Evolutionary conservation across 2,113 vertebrate genomes (phyloP).

Genomic region (Percopsis transmontana): DNA sequence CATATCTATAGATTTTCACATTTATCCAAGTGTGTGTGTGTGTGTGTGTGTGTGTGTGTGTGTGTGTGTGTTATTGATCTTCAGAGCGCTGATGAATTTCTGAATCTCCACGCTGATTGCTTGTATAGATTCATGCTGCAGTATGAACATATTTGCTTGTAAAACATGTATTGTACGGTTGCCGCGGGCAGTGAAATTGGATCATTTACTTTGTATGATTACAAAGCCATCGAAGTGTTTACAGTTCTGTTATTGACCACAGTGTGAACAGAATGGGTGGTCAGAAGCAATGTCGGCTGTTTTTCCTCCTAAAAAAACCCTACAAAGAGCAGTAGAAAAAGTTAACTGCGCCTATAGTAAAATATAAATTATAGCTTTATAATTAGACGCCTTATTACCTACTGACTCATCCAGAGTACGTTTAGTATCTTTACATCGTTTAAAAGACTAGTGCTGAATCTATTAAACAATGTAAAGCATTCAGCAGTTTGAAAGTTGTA

Average conservation of each 20-base stretch:
- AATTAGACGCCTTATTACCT: neutral
- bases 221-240: constrained; percentile 65
- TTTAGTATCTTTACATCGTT: neutral
- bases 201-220: constrained; percentile 74
- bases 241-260: constrained; percentile 66
- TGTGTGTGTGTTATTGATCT: constrained; percentile 61
- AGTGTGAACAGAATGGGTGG: constrained; percentile 47
- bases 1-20: constrained; percentile 41
- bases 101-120: constrained; percentile 53
- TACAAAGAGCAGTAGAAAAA: constrained; percentile 11
- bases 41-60: too few relatives aligned
- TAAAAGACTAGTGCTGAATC: too few relatives aligned
- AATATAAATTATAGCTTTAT: neutral
- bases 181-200: constrained; percentile 51
- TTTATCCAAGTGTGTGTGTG: constrained; percentile 24
- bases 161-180: constrained; percentile 67
- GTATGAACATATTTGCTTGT: constrained; percentile 69
- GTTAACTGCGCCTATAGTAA: neutral
- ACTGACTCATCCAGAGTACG: neutral
- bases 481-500: neutral
- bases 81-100: constrained; percentile 58
- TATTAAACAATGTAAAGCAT: neutral
- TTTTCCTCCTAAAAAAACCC: constrained; percentile 31
- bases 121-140: constrained; percentile 71
- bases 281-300: constrained; percentile 36